Evolutionary conservation across 2,888 invertebrate genomes (phyloP), one percentile per base, ranked within the genome.

Genomic region (Drosophila percnosoma): DNA sequence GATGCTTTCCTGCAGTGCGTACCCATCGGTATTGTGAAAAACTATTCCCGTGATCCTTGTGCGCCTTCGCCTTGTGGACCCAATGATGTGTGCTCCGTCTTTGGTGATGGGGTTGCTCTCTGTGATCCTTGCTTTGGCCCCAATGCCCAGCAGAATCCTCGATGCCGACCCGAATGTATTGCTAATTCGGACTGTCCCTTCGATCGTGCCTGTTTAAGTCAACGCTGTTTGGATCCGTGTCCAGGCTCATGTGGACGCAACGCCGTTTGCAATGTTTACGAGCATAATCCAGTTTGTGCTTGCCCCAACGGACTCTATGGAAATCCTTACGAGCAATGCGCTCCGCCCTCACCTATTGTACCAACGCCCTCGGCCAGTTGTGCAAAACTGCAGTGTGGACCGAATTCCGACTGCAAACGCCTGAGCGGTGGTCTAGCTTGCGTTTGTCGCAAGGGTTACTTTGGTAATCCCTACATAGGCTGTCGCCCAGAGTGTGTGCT

Each of bases 121-220:
- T 97, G 97, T 90, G 95, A 96, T 92, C 94, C 95, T n/a, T 97
- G 97, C 90, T 94, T 95, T 82, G 95, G 96, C 51, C 94, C 95
- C 1, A 95, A 95, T 79, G 95, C 95, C 42, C 93, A 94, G 52
- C 95, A 95, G 79, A 96, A 96, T 92, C 96, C 96, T 33, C 94
- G 95, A 38, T 97, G 97, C 83, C 94, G 96, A 90, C 97, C 97
- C 38, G 97, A 97, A 93, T 98, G 98, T 93, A 93, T 97, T 58
- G 94, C 96, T 21, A 96, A 96, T 90, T 95, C 96, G 2, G 97
- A 97, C 88, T 97, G 97, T 94, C 94, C 96, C 58, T 96, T 96
- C 88, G 94, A 96, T 91, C 95, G 94, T 88, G 96, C 97, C 64
- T 97, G 97, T 90, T 93, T 97, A 59, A 95, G 95, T 75, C 95